Percentiles rank a stretch among this genome's conserved stretches.
These are phyloP conservation scores for Ypsolopha sequella DNA, from an alignment of 2,888 invertebrate genomes.

Conservation along the genomic window DNA sequence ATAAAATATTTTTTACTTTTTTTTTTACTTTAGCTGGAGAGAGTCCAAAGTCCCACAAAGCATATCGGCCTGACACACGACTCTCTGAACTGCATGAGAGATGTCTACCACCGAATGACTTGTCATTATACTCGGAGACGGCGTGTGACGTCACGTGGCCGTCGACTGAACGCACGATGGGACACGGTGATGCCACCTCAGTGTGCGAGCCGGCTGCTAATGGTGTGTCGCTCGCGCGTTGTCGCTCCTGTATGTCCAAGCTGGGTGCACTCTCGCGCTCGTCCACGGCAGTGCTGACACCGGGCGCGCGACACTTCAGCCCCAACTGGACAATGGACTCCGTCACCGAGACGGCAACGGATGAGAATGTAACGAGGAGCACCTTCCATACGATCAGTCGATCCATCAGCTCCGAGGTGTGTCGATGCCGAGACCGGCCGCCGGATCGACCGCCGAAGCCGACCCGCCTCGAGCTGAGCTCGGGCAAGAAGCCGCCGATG, in stretches of 20 bases:
- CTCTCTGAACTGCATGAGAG: conserved; percentile 61
- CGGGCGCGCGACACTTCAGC: conserved; percentile 59
- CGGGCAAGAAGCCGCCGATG: conserved; percentile 54
- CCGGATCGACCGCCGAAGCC: conserved; percentile 76
- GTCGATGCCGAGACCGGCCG: conserved; percentile 33
- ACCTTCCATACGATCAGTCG: background rate
- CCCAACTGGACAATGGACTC: conserved; percentile 72
- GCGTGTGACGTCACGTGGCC: no score
- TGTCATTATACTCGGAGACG: background rate
- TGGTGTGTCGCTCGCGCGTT: conserved; percentile 65
- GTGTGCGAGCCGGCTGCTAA: conserved; percentile 12
- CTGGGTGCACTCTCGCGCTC: conserved; percentile 77
- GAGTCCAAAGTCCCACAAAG: conserved; percentile 38
- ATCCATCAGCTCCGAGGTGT: conserved; percentile 15
- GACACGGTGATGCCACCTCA: no score
- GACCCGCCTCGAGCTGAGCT: conserved; percentile 22
- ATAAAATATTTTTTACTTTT: conserved; percentile 4
- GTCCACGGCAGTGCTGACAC: conserved; percentile 68
- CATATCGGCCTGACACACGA: conserved; percentile 59
- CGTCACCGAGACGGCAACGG: conserved; percentile 26
- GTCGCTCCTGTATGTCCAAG: conserved; percentile 85
- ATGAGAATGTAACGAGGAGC: conserved; percentile 9
- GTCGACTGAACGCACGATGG: no score
- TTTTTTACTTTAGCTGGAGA: no score
- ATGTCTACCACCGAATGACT: conserved; percentile 44